phyloP scores from a whole-genome alignment of 92 coral and sea anemone genomes.

The Bergia puertoricense region DNA sequence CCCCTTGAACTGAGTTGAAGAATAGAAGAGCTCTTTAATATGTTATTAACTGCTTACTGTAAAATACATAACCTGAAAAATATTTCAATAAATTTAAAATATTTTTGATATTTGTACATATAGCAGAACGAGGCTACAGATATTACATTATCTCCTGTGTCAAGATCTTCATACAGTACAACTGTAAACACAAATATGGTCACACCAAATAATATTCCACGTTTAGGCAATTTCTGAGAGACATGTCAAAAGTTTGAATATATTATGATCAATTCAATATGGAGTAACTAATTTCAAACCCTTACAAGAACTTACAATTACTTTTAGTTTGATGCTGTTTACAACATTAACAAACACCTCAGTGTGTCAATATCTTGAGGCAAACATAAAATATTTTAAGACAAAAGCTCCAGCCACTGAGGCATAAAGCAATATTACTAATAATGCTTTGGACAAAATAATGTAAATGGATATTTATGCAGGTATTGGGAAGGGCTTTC shows the following conservation, averaged over 20 bases:
- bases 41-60: too few relatives aligned
- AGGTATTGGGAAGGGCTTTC: slow-evolving; percentile 9
- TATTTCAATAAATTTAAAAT: too few relatives aligned
- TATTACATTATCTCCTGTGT: neutral
- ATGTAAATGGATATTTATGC: neutral
- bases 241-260: neutral
- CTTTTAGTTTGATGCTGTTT: too few relatives aligned
- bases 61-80: too few relatives aligned
- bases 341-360: neutral
- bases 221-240: neutral
- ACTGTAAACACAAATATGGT: neutral
- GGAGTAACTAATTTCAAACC: neutral
- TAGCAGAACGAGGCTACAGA: too few relatives aligned
- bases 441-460: neutral
- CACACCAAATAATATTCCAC: neutral
- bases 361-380: neutral
- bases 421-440: neutral
- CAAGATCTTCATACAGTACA: neutral
- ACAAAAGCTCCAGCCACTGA: neutral
- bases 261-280: neutral
- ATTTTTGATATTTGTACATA: too few relatives aligned
- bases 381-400: neutral
- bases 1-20: too few relatives aligned
- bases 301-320: neutral
- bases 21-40: too few relatives aligned